These are phyloP conservation scores for Drosophila parthenogenetica DNA, from an alignment of 2,888 invertebrate species.

Conservation along the genomic window DNA sequence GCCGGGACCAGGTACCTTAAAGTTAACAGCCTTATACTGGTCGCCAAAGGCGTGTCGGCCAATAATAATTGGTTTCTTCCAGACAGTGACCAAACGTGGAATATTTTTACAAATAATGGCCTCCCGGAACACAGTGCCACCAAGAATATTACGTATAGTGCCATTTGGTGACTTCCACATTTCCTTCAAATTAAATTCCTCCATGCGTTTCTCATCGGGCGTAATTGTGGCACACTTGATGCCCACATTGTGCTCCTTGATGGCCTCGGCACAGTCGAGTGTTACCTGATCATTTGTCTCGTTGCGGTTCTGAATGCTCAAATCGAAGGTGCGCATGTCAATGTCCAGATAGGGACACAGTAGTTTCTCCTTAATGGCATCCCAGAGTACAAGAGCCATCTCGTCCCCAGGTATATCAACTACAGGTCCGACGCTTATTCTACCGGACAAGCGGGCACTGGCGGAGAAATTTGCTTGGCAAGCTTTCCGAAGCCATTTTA, in stretches of 20 bases:
- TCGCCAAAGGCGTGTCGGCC: conserved; percentile 99
- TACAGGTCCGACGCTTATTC: conserved; percentile 93
- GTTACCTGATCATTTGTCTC: conserved; percentile 98
- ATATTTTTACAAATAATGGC: conserved; percentile 96
- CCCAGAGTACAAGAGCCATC: conserved; percentile 99
- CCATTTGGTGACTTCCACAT: conserved; percentile 97
- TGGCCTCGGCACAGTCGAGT: conserved; percentile 97
- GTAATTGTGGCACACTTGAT: conserved; percentile 99
- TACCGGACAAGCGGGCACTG: conserved; percentile 84
- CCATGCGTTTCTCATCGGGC: conserved; percentile 97
- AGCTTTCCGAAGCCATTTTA: conserved; percentile 1
- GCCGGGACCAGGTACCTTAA: conserved; percentile 96
- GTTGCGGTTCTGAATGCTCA: conserved; percentile 98
- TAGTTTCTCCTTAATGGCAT: conserved; percentile 97
- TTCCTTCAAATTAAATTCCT: conserved; percentile 93
- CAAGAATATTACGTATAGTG: conserved; percentile 94
- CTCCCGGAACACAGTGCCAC: conserved; percentile 91
- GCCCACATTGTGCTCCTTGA: conserved; percentile 98
- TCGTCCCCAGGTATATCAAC: conserved; percentile 97
- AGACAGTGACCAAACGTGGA: conserved; percentile 96
- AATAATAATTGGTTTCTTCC: conserved; percentile 98
- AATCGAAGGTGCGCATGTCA: conserved; percentile 96
- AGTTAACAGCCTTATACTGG: conserved; percentile 98
- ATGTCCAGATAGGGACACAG: conserved; percentile 98
- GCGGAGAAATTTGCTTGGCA: conserved; percentile 55